Evolutionary conservation across 2,113 vertebrate species (phyloP), one percentile per base, ranked within the genome.

Genomic region (Gasterosteus nipponicus): DNA sequence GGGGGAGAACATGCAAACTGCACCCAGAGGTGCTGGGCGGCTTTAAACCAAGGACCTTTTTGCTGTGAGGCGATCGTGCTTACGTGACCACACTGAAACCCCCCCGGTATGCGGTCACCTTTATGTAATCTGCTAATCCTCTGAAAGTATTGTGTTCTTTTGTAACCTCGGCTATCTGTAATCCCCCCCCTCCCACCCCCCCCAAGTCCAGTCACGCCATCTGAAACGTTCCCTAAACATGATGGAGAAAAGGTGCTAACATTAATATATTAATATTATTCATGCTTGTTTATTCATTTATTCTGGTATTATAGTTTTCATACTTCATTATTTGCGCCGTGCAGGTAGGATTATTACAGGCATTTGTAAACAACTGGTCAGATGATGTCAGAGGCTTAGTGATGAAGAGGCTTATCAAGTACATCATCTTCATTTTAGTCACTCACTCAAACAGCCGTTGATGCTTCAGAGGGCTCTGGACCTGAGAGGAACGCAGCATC

Each of bases 101-200:
- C 58, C 58, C 15, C 18, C 29, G 51, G 46, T 44, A 4, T 8
- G 7, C 56, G 53, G 46, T 63, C 65, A n/a, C 59, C 75, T 61
- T 82, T 72, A 71, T 77, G 51, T 85, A 88, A 88, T 80, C 89
- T 5, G 82, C 22, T 93, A 90, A 92, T 92, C 91, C 91, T 87
- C 73, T 84, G 68, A 89, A 87, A 65, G 75, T 79, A 49, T 67
- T 18, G 18, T 59, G 64, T 57, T 62, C 18, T 67, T 59, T 66
- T 19, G 60, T 88, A 61, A 77, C 75, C 83, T 93, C 90, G 90
- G 90, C 87, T 64, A 77, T 82, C 49, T 56, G 10, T 91, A 91
- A 93, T 93, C 88, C 80, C n/a, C 31, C n/a, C 35, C 39, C 38
- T 2, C n/a, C 35, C 39, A 33, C 2, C n/a, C 35, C 39, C 38